Conservation (phyloP, 2,113 vertebrate genomes). For the Gobiocypris rarus region DNA sequence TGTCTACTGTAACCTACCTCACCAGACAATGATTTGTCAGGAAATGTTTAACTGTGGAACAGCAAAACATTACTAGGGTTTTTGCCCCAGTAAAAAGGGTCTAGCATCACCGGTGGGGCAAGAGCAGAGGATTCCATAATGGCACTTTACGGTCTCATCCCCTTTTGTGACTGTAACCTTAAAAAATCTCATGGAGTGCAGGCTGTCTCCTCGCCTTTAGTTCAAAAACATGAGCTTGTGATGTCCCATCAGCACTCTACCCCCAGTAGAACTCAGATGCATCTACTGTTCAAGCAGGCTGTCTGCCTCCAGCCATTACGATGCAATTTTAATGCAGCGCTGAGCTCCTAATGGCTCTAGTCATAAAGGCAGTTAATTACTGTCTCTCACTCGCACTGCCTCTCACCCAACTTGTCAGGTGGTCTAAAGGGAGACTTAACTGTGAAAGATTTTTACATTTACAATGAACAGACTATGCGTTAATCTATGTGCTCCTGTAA, state of each 20-base stretch:
- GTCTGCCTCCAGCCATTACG: constrained; percentile 27
- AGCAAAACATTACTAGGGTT: no score
- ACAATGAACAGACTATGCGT: background rate
- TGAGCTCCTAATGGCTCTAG: constrained; percentile 9
- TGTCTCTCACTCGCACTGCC: background rate
- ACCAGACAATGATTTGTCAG: no score
- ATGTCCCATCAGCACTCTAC: constrained; percentile 33
- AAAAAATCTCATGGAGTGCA: background rate
- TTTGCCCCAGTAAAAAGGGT: no score
- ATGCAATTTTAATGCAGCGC: constrained; percentile 33
- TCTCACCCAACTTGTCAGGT: background rate
- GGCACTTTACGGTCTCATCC: background rate
- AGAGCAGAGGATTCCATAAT: background rate
- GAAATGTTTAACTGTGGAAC: no score
- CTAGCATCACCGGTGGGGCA: no score
- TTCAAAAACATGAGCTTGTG: constrained; percentile 21
- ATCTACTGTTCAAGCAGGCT: constrained; percentile 11
- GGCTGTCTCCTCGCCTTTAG: constrained; percentile 18
- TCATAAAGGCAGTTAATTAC: constrained; percentile 9
- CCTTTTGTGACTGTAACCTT: background rate
- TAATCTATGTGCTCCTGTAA: background rate
- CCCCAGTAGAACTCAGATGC: constrained; percentile 11
- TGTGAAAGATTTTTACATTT: constrained; percentile 7
- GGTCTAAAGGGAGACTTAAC: background rate
- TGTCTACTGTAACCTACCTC: no score